Percentiles rank a stretch among this genome's conserved stretches.
phyloP scores from a whole-genome alignment of 1,140 invertebrate species.

The Drosophila pruinosa region DNA sequence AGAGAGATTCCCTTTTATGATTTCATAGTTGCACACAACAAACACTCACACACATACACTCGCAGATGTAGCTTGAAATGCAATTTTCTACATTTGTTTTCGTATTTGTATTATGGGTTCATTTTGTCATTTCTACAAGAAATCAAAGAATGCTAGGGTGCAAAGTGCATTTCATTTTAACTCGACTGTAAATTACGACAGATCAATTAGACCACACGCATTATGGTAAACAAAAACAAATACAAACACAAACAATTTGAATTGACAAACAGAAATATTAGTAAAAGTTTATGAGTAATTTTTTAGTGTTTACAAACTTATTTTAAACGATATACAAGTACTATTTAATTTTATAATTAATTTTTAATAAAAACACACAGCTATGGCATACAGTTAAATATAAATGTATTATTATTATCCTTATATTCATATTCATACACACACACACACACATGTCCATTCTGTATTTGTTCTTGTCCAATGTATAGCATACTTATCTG shows the following conservation, averaged over 20 bases:
- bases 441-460: neutral
- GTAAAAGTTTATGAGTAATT: slow-evolving; percentile 27
- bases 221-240: too few species aligned
- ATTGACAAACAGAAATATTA: slow-evolving; percentile 22
- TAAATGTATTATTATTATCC: slow-evolving; percentile 46
- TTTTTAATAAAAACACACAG: slow-evolving; percentile 44
- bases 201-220: neutral
- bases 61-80: slow-evolving; percentile 41
- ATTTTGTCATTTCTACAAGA: slow-evolving; percentile 1
- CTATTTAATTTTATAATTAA: slow-evolving; percentile 47
- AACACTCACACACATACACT: slow-evolving; percentile 1
- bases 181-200: slow-evolving; percentile 41
- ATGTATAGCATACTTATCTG: slow-evolving; percentile 56
- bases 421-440: slow-evolving; percentile 1
- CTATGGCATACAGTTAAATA: slow-evolving; percentile 38
- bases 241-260: slow-evolving; percentile 6
- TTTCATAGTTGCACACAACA: slow-evolving; percentile 21
- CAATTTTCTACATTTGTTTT: slow-evolving; percentile 49
- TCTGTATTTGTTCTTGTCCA: slow-evolving; percentile 21
- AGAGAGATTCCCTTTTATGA: slow-evolving; percentile 3
- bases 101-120: slow-evolving; percentile 18
- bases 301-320: slow-evolving; percentile 46
- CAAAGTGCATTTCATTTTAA: slow-evolving; percentile 22
- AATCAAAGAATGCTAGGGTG: slow-evolving; percentile 19
- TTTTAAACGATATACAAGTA: slow-evolving; percentile 36